These are phyloP conservation scores for Aurelia coerulea DNA, from an alignment of 30 jellyfish, hydroid and myxozoan species.

Conservation along the genomic window DNA sequence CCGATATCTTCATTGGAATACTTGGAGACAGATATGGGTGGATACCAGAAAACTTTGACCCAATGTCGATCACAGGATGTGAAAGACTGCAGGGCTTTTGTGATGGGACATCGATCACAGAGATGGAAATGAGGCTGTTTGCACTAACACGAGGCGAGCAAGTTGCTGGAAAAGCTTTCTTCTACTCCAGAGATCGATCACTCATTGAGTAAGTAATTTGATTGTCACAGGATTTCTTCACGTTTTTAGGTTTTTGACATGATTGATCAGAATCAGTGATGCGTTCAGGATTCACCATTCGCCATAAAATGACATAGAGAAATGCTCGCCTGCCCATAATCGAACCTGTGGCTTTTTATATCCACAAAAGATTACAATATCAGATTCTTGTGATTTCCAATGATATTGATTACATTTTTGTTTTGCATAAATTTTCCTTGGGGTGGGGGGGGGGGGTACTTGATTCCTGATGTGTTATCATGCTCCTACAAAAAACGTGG, in stretches of 20 bases:
- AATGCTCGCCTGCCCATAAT: too few relatives aligned
- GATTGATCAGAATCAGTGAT: neutral
- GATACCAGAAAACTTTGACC: conserved; percentile 68
- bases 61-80: conserved; percentile 54
- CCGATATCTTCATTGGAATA: conserved; percentile 91
- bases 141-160: conserved; percentile 39
- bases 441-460: too few relatives aligned
- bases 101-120: conserved; percentile 90
- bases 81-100: conserved; percentile 68
- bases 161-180: conserved; percentile 81
- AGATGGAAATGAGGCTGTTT: conserved; percentile 80
- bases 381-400: too few relatives aligned
- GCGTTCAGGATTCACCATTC: neutral
- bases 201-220: conserved; percentile 36
- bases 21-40: conserved; percentile 94
- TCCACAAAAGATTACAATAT: too few relatives aligned
- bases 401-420: too few relatives aligned
- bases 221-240: neutral
- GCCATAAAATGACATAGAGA: too few relatives aligned
- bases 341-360: too few relatives aligned
- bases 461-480: too few relatives aligned
- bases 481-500: too few relatives aligned
- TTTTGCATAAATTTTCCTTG: too few relatives aligned
- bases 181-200: conserved; percentile 69
- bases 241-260: neutral